Evolutionary conservation across 2,113 vertebrate genomes (phyloP).

Genomic region (Phocoena sinus): DNA sequence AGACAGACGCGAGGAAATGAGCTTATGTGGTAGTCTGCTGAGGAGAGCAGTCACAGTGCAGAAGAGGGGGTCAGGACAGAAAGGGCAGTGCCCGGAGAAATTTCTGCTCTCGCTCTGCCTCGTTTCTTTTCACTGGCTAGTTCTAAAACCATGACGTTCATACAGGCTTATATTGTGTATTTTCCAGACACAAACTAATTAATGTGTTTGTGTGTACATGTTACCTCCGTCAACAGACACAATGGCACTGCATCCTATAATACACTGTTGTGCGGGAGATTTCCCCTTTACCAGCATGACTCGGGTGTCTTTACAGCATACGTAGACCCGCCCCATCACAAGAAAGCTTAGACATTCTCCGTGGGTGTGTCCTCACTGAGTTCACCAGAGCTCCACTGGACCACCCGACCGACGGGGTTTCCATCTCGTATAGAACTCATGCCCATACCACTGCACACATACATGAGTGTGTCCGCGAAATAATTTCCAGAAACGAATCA

Average conservation of each 20-base stretch:
- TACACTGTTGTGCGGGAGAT: accelerated
- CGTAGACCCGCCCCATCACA: background rate
- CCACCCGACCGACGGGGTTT: background rate
- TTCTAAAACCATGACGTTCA: background rate
- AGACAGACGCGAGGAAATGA: background rate
- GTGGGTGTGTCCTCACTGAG: accelerated
- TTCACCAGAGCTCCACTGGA: background rate
- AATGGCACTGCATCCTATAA: accelerated
- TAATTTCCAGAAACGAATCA: background rate
- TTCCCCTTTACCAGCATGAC: background rate
- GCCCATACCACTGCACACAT: background rate
- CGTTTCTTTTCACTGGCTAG: background rate
- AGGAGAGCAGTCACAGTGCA: background rate
- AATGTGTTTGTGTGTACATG: background rate
- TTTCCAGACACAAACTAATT: background rate
- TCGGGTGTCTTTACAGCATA: accelerated
- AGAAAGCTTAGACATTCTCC: accelerated
- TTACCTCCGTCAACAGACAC: no score
- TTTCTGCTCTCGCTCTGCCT: background rate
- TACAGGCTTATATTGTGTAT: no score
- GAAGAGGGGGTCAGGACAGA: accelerated
- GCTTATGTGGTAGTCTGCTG: background rate
- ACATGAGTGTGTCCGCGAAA: background rate
- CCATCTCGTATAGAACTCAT: background rate
- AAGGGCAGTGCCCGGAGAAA: no score